Conservation (phyloP, 2,888 invertebrate genomes). For the Ptychoptera contaminata region DNA sequence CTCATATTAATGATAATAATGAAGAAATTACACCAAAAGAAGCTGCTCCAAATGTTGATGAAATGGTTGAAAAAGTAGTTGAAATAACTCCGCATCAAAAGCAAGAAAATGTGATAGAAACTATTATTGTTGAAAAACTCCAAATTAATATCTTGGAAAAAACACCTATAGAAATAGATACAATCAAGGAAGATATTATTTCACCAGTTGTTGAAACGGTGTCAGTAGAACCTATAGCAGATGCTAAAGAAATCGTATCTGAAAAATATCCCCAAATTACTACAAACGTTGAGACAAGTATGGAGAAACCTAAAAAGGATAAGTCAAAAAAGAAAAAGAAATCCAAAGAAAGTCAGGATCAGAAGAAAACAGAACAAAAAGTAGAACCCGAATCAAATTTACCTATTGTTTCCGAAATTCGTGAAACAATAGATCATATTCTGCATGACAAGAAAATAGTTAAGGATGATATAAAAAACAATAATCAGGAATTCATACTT, state of each 20-base stretch:
- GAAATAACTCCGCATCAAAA: constrained; percentile 11
- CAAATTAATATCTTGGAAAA: neutral
- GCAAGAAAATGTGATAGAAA: neutral
- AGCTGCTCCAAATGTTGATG: constrained; percentile 18
- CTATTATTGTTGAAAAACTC: neutral
- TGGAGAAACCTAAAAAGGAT: neutral
- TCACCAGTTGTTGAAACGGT: neutral
- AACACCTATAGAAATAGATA: neutral
- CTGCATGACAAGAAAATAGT: no score
- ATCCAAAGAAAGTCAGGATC: neutral
- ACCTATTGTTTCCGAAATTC: no score
- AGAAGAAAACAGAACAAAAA: no score
- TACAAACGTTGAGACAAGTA: constrained; percentile 4
- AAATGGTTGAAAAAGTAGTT: constrained; percentile 17
- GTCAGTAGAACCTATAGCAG: neutral
- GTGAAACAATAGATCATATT: no score
- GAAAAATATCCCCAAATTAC: neutral
- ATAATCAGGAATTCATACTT: no score
- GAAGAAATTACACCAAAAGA: constrained; percentile 2
- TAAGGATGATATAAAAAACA: no score
- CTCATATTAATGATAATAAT: no score
- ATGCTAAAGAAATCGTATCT: neutral
- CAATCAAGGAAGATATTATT: neutral
- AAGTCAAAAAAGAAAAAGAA: neutral
- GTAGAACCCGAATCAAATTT: no score